A percentile compares a stretch with the other conserved stretches of the same genome.
phyloP scores from a whole-genome alignment of 2,113 vertebrate genomes.

The Motacilla tschutschensis region DNA sequence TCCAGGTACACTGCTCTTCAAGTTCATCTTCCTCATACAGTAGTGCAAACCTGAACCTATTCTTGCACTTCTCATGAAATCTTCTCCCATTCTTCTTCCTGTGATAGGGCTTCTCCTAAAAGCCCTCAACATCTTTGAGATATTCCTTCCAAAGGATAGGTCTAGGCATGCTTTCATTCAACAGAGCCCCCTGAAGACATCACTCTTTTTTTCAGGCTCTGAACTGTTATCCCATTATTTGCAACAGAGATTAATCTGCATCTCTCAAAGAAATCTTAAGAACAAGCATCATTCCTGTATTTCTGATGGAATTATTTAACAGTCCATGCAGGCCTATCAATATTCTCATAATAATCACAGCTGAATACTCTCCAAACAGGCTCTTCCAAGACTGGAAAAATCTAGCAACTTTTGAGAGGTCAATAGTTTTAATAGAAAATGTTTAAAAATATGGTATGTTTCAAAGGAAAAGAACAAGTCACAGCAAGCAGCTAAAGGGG shows the following conservation, averaged over 20 bases:
- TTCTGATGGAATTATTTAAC: not conserved
- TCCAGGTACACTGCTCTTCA: not conserved
- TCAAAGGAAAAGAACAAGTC: not conserved
- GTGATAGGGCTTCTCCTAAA: not conserved
- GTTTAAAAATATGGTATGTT: not conserved
- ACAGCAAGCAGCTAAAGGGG: not conserved
- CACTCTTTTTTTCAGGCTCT: not conserved
- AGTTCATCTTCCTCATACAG: not conserved
- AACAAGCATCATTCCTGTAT: not conserved
- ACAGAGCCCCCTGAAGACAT: not conserved
- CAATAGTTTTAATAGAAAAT: not conserved
- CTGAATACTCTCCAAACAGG: not conserved
- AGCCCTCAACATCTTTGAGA: not conserved
- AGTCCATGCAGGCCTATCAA: not conserved
- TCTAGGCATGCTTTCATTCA: not conserved
- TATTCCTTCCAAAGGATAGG: not conserved
- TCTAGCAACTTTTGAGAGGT: not conserved
- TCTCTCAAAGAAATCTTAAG: not conserved
- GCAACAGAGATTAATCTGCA: not conserved
- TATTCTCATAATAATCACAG: not conserved
- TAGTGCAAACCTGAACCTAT: not conserved
- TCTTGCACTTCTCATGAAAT: not conserved
- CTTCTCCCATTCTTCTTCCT: not conserved
- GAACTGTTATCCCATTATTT: not conserved
- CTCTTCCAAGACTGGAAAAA: not conserved